Base-by-base conservation (phyloP, 2,888 invertebrate species). In the Trachelus tabidus region DNA sequence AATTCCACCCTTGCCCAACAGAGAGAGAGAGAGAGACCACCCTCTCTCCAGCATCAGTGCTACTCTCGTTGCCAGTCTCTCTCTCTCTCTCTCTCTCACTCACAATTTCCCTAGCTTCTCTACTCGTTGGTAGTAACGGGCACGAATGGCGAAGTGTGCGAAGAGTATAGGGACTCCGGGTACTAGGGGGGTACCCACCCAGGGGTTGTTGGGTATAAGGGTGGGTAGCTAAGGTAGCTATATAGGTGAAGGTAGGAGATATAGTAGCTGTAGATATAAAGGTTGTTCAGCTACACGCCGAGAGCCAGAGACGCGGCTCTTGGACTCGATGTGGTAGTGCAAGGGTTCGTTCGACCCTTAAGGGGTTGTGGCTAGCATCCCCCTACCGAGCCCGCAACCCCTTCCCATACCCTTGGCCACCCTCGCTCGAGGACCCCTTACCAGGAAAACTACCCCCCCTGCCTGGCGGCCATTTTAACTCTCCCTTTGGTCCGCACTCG, bases 361-460 rank as follows among this genome's bases (percentile, higher is more conserved):
- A 91, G 91, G 91, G 91, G 91, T 90, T 91, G 91, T 91, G 91
- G 91, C 91, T 91, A 91, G 89, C 90, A 86, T 86, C 88, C 86
- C 85, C 87, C 86, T 85, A 76, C 81, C 81, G 77, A 81, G 83
- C 74, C 33, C 30, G 71, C 71, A 71, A 79, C 83, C 84, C 81
- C 83, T 84, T 75, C 79, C 73, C 78, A 75, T 40, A 37, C 79
- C 76, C 77, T 87, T 87, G 87, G 87, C 89, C 89, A 88, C 89
- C 89, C 88, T 87, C 86, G 83, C 84, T 83, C 35, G 76, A 81
- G 11, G 69, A 81, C 85, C 40, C 86, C 86, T 84, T 85, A 81
- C 85, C 83, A 87, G 89, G 89, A 89, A 90, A 91, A 89, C 90
- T 90, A 90, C 90, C 89, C 90, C 88, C 86, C 90, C 89, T 83